Percentiles rank a stretch among this genome's conserved stretches.
These are phyloP conservation scores for Betta splendens DNA, from an alignment of 2,797 vertebrate genomes.

Conservation along the genomic window DNA sequence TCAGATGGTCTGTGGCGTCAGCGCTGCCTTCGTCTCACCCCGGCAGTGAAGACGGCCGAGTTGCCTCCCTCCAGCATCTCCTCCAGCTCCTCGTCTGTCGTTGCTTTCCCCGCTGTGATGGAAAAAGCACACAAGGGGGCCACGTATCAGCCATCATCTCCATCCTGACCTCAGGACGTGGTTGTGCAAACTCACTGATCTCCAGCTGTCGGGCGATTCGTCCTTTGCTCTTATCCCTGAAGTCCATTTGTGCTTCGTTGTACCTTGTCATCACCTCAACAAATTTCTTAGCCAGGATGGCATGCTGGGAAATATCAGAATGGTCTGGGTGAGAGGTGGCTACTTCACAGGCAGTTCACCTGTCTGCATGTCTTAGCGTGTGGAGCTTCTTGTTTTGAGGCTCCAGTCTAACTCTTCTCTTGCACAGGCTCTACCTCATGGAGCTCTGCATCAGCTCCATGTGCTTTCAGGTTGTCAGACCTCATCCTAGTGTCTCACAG, in stretches of 20 bases:
- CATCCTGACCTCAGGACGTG: no score
- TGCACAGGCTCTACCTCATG: no score
- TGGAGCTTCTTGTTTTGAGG: no score
- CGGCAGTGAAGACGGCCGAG: slow-evolving; percentile 88
- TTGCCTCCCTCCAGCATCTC: slow-evolving; percentile 96
- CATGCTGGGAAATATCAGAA: slow-evolving; percentile 80
- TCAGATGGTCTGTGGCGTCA: no score
- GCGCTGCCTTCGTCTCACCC: slow-evolving; percentile 84
- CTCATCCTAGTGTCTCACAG: no score
- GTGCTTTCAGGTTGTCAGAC: no score
- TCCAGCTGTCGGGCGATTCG: slow-evolving; percentile 92
- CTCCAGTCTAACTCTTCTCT: no score
- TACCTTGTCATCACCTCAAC: slow-evolving; percentile 97
- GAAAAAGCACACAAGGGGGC: neutral
- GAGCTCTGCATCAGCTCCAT: no score
- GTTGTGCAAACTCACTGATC: slow-evolving; percentile 92
- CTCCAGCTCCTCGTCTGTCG: slow-evolving; percentile 92
- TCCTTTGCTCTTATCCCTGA: slow-evolving; percentile 94
- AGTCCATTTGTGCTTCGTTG: slow-evolving; percentile 92
- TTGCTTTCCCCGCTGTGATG: slow-evolving; percentile 87
- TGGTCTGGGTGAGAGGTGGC: no score
- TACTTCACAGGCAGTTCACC: no score
- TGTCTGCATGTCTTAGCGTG: no score
- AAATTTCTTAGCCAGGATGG: slow-evolving; percentile 91
- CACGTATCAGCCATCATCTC: no score